Conservation (phyloP, 2,888 invertebrate species). For the Linhomoeus sp. region DNA sequence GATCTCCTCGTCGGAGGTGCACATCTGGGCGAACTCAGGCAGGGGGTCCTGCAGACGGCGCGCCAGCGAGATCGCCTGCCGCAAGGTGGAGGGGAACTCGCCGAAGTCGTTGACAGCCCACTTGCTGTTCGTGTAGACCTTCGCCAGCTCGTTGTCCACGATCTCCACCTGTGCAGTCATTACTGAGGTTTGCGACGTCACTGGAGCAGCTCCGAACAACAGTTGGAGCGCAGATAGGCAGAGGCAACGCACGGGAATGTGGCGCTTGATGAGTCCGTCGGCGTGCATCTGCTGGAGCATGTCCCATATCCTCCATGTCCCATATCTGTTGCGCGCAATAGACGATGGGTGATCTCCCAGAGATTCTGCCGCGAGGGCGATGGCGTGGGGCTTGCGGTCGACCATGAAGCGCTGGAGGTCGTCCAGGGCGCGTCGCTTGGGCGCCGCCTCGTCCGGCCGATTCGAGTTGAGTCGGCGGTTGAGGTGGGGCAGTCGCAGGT, state of each 20-base stretch:
- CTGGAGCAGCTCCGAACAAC: too few species aligned
- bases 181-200: too few species aligned
- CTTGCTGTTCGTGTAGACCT: conserved; percentile 71
- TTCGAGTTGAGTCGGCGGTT: conserved; percentile 36
- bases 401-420: conserved; percentile 44
- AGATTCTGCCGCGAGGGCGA: conserved; percentile 69
- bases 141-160: conserved; percentile 75
- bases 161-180: conserved; percentile 52
- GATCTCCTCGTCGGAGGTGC: conserved; percentile 87
- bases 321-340: conserved; percentile 35
- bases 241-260: conserved; percentile 38
- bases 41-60: conserved; percentile 82
- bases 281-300: conserved; percentile 13
- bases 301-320: conserved; percentile 14
- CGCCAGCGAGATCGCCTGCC: conserved; percentile 80
- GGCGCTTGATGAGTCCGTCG: conserved; percentile 59
- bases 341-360: conserved; percentile 10
- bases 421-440: conserved; percentile 16
- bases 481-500: conserved; percentile 63
- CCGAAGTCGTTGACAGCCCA: conserved; percentile 6
- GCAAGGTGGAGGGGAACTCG: conserved; percentile 69
- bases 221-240: too few species aligned
- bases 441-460: conserved; percentile 7
- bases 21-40: conserved; percentile 82
- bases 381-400: conserved; percentile 75